phyloP scores from a whole-genome alignment of 1,140 invertebrate genomes.

The Aporrectodea caliginosa region DNA sequence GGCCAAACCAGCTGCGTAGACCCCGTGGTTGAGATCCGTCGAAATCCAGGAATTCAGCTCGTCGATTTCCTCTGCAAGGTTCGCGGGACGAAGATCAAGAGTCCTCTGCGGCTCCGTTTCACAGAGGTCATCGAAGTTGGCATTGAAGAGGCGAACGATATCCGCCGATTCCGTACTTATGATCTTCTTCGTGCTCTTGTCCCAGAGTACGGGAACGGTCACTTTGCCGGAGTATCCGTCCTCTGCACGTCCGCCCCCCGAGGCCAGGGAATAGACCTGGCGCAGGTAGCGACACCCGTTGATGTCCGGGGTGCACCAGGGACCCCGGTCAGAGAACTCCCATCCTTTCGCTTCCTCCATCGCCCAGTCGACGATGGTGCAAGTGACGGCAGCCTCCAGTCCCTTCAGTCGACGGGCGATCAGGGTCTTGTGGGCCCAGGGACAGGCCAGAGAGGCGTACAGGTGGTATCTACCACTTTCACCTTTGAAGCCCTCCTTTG shows the following conservation, averaged over 20 bases:
- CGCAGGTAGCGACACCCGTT: conserved; percentile 42
- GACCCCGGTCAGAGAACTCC: conserved; percentile 39
- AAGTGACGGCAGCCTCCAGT: conserved; percentile 43
- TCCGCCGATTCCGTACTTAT: conserved; percentile 53
- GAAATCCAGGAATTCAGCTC: conserved; percentile 33
- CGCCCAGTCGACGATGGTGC: conserved; percentile 46
- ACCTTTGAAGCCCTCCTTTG: conserved; percentile 38
- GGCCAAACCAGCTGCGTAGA: conserved; percentile 49
- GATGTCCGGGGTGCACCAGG: conserved; percentile 32
- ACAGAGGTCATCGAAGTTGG: conserved; percentile 50
- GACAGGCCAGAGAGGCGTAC: conserved; percentile 49
- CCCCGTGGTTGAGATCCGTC: conserved; percentile 46
- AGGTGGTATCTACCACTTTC: conserved; percentile 47
- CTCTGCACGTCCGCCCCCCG: neutral
- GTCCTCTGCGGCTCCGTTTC: conserved; percentile 41
- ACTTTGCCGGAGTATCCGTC: conserved; percentile 42
- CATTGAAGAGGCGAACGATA: conserved; percentile 51
- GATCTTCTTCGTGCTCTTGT: conserved; percentile 43
- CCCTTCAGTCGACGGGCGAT: conserved; percentile 47
- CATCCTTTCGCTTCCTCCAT: conserved; percentile 40
- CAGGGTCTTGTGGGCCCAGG: conserved; percentile 48
- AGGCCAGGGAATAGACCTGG: neutral
- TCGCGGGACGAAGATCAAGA: conserved; percentile 45
- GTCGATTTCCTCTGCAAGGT: conserved; percentile 42
- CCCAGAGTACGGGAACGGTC: conserved; percentile 49